A percentile compares a stretch with the other conserved stretches of the same genome.
These are phyloP conservation scores for Phainopepla nitens DNA, from an alignment of 2,113 vertebrate genomes.

Conservation along the genomic window DNA sequence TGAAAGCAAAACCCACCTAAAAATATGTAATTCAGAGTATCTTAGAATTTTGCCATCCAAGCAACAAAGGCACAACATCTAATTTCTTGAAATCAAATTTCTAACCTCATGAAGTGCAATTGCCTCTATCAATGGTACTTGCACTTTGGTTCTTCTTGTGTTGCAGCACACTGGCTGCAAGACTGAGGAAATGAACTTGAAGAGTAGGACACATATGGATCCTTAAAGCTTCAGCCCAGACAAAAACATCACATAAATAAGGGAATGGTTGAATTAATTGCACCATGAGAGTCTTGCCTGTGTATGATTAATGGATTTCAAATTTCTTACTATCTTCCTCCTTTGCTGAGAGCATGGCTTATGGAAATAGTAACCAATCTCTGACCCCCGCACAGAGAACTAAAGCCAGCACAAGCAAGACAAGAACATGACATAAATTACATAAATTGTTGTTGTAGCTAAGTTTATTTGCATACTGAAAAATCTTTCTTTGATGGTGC, in stretches of 20 bases:
- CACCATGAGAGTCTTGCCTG: neutral
- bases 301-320: neutral
- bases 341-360: neutral
- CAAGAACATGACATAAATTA: neutral
- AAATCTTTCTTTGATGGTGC: neutral
- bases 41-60: neutral
- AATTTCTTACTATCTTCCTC: neutral
- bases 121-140: neutral
- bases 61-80: neutral
- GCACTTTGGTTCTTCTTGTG: neutral
- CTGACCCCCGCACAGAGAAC: neutral
- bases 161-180: neutral
- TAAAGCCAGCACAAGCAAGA: neutral
- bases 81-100: neutral
- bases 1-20: neutral
- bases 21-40: neutral
- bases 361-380: neutral
- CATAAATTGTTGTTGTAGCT: neutral
- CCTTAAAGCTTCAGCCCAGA: neutral
- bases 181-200: neutral
- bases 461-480: neutral
- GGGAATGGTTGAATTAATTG: neutral
- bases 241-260: neutral
- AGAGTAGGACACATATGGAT: neutral
- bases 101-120: neutral